Percentiles rank a stretch among this genome's conserved stretches.
These are phyloP conservation scores for Procambarus clarkii DNA, from an alignment of 1,140 invertebrate species.

Conservation along the genomic window DNA sequence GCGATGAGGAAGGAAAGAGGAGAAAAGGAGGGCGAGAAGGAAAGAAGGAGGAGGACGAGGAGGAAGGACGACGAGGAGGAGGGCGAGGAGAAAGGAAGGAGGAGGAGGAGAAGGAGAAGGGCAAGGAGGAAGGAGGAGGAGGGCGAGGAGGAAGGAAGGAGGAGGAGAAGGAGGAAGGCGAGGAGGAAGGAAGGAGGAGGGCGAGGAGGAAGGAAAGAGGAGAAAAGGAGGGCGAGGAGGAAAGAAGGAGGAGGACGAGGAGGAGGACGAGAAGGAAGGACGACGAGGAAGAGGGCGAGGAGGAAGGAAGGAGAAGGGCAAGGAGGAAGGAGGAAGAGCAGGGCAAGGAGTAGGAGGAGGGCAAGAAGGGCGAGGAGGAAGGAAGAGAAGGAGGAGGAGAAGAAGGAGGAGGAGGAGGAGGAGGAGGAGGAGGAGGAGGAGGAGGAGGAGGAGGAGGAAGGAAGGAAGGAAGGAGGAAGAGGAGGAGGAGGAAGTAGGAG, in stretches of 20 bases:
- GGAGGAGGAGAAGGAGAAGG: background rate
- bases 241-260: background rate
- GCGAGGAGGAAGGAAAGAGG: background rate
- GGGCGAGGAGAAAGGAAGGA: background rate
- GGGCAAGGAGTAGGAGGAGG: no score
- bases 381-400: background rate
- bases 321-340: background rate
- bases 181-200: background rate
- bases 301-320: background rate
- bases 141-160: background rate
- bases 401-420: background rate
- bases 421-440: constrained; percentile 6
- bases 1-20: background rate
- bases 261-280: background rate
- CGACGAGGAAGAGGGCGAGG: background rate
- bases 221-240: background rate
- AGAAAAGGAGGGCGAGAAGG: background rate
- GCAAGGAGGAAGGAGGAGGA: background rate
- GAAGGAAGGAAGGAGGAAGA: background rate
- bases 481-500: no score
- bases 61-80: background rate
- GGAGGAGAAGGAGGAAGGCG: no score
- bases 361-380: no score
- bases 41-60: background rate
- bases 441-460: background rate